Percentiles rank a stretch among this genome's conserved stretches.
phyloP scores from a whole-genome alignment of 1,140 invertebrate genomes.

The Homarus americanus region DNA sequence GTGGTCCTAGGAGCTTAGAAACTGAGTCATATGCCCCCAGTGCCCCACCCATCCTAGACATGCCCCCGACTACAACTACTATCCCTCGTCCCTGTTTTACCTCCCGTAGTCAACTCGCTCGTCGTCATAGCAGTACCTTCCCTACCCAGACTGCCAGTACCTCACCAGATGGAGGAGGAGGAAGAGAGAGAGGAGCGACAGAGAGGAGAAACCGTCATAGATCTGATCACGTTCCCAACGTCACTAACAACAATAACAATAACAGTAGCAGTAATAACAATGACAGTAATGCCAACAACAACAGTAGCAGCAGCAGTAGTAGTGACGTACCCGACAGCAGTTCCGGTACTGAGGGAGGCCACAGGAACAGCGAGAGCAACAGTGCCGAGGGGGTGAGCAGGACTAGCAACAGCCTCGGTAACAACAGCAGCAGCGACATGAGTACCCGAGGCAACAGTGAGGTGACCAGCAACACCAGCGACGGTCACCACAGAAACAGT shows the following conservation, averaged over 20 bases:
- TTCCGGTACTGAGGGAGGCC: no score
- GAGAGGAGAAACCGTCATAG: neutral
- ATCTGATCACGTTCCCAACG: neutral
- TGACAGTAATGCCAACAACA: neutral
- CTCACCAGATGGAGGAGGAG: neutral
- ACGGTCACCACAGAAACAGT: neutral
- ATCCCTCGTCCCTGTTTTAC: conserved; percentile 3
- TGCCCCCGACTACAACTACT: neutral
- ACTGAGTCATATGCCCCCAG: neutral
- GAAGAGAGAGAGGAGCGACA: neutral
- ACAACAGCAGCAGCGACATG: neutral
- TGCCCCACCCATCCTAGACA: conserved; percentile 14
- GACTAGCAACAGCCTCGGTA: neutral
- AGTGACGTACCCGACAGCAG: neutral
- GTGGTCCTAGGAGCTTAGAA: neutral
- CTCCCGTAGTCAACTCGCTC: neutral
- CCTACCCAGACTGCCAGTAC: neutral
- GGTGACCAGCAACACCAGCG: neutral
- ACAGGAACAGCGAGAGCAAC: neutral
- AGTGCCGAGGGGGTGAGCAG: neutral
- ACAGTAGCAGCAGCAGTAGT: neutral
- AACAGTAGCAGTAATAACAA: neutral
- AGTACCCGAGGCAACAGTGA: neutral
- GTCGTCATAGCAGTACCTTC: neutral
- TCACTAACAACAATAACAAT: conserved; percentile 25